Percentiles rank a stretch among this genome's conserved stretches.
phyloP scores from a whole-genome alignment of 1,140 invertebrate species.

The Megalonaias nervosa region DNA sequence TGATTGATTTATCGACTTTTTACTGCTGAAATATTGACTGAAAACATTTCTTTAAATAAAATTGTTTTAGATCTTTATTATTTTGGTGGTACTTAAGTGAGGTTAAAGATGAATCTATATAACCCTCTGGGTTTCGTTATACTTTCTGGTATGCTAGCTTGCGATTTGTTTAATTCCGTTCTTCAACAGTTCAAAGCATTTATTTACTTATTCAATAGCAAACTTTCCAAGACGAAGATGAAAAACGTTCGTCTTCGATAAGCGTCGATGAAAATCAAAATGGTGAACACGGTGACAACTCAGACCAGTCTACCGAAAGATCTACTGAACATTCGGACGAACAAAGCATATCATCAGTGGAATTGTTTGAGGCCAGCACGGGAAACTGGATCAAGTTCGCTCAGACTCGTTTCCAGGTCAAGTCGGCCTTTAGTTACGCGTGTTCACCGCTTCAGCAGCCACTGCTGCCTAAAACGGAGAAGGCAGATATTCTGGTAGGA shows the following conservation, averaged over 20 bases:
- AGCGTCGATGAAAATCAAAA: conserved; percentile 9
- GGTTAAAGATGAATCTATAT: no score
- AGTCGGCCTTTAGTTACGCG: conserved; percentile 48
- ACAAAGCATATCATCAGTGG: neutral
- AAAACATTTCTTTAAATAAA: no score
- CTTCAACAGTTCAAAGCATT: neutral
- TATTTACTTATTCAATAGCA: conserved; percentile 8
- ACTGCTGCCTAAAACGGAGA: conserved; percentile 51
- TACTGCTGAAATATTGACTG: no score
- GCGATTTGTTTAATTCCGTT: neutral
- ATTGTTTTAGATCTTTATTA: no score
- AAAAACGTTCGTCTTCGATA: conserved; percentile 15
- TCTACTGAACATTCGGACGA: conserved; percentile 21
- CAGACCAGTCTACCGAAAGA: conserved; percentile 21
- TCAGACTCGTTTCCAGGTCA: conserved; percentile 48
- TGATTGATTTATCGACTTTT: no score
- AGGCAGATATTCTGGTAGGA: conserved; percentile 52
- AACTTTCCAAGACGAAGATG: conserved; percentile 20
- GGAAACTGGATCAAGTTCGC: conserved; percentile 53
- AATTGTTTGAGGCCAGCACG: neutral
- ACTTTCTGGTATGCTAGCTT: neutral
- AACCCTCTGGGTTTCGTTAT: neutral
- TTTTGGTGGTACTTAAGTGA: no score
- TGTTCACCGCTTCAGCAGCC: conserved; percentile 53
- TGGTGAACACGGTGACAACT: conserved; percentile 3